phyloP scores from a whole-genome alignment of 92 coral and sea anemone genomes.

The Scolanthus callimorphus region DNA sequence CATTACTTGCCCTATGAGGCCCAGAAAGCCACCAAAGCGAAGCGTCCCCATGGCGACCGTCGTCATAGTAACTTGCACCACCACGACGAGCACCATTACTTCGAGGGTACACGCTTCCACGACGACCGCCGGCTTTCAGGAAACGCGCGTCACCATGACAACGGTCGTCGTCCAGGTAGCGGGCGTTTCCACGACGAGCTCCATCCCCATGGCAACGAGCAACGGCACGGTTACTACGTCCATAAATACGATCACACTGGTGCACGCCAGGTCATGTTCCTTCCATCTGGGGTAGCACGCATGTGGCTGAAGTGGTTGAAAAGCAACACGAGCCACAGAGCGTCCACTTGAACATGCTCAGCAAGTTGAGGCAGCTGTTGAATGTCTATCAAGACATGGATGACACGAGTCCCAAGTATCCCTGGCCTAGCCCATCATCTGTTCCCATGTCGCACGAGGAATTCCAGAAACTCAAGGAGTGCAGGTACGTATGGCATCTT shows the following conservation, averaged over 20 bases:
- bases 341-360: conserved; percentile 32
- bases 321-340: conserved; percentile 35
- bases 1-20: conserved; percentile 82
- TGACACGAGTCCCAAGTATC: conserved; percentile 54
- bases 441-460: conserved; percentile 60
- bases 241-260: conserved; percentile 37
- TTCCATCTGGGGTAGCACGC: conserved; percentile 6
- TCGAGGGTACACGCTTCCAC: conserved; percentile 29
- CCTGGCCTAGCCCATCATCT: conserved; percentile 73
- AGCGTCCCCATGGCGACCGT: conserved; percentile 42
- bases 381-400: conserved; percentile 72
- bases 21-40: conserved; percentile 29
- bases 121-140: conserved; percentile 38
- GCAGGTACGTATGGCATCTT: conserved; percentile 53
- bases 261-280: conserved; percentile 19
- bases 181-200: conserved; percentile 56
- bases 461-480: conserved; percentile 58
- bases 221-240: conserved; percentile 30
- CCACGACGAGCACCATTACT: conserved; percentile 14
- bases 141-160: conserved; percentile 32
- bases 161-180: conserved; percentile 41
- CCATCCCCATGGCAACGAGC: conserved; percentile 5
- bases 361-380: conserved; percentile 54
- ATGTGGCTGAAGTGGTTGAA: conserved; percentile 19
- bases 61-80: conserved; percentile 12